These are phyloP conservation scores for Diabrotica undecimpunctata DNA, from an alignment of 1,140 invertebrate species.

Conservation along the genomic window DNA sequence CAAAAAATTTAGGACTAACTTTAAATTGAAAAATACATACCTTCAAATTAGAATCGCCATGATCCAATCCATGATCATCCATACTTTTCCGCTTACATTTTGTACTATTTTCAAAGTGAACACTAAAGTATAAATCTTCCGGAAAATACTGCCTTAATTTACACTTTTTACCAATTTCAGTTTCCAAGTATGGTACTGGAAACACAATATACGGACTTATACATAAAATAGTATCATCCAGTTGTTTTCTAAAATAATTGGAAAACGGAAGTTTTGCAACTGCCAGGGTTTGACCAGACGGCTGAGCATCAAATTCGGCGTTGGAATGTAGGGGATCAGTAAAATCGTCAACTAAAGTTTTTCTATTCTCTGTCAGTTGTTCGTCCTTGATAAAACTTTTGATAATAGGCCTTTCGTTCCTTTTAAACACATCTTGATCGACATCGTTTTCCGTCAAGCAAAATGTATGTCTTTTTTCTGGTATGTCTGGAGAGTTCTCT, in stretches of 20 bases:
- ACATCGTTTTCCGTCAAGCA: constrained; percentile 10
- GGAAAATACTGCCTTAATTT: constrained; percentile 74
- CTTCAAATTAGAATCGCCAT: background rate
- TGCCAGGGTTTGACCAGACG: constrained; percentile 33
- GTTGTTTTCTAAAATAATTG: constrained; percentile 69
- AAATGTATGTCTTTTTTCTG: constrained; percentile 19
- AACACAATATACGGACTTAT: constrained; percentile 85
- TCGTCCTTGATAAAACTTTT: constrained; percentile 13
- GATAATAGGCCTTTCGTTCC: background rate
- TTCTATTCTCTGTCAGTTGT: constrained; percentile 22
- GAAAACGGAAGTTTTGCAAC: constrained; percentile 61
- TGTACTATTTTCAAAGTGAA: constrained; percentile 48
- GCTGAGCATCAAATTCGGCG: constrained; percentile 35
- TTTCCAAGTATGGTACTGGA: constrained; percentile 84
- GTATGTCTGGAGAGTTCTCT: constrained; percentile 39
- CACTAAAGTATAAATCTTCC: constrained; percentile 74
- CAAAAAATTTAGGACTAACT: no score
- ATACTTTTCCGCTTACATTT: constrained; percentile 36
- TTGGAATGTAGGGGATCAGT: constrained; percentile 75
- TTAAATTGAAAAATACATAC: background rate
- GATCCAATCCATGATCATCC: constrained; percentile 19
- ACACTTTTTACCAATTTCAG: constrained; percentile 75
- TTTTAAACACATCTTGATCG: background rate
- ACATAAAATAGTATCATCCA: constrained; percentile 74
- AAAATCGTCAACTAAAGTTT: constrained; percentile 43